Conservation (phyloP, 2,797 vertebrate genomes). For the Syngnathus acus region DNA sequence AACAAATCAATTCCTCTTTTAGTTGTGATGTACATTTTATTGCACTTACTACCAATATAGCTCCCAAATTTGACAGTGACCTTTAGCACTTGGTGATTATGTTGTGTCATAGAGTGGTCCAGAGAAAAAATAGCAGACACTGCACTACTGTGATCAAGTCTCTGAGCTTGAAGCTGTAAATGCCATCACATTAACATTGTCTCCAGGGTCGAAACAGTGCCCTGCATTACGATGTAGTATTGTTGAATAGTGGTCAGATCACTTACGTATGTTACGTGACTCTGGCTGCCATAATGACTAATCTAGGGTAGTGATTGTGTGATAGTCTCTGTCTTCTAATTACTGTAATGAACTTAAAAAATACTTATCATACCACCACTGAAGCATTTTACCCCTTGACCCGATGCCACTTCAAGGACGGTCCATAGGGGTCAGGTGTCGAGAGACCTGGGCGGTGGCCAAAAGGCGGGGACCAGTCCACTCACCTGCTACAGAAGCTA, state of each 20-base stretch:
- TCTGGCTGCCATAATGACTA: neutral
- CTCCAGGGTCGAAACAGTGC: neutral
- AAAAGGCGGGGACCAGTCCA: too few relatives aligned
- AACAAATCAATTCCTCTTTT: neutral
- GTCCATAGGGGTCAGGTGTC: too few relatives aligned
- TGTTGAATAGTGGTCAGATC: neutral
- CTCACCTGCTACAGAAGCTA: too few relatives aligned
- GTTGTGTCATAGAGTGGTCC: conserved; percentile 9
- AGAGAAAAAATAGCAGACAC: conserved; percentile 28
- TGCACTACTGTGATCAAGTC: conserved; percentile 20
- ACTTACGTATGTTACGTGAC: neutral
- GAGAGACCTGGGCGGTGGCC: too few relatives aligned
- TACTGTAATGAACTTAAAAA: neutral
- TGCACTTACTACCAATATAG: neutral
- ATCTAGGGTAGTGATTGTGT: neutral
- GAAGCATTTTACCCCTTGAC: too few relatives aligned
- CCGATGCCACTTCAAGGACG: too few relatives aligned
- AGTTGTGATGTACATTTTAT: neutral
- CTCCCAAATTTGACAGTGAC: neutral
- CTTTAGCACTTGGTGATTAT: neutral
- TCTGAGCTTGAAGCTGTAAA: conserved; percentile 1
- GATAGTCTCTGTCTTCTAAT: neutral
- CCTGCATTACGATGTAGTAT: neutral
- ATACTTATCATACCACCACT: too few relatives aligned
- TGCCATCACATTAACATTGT: conserved; percentile 4